phyloP scores from a whole-genome alignment of 2,113 vertebrate species.

The Syngnathus typhle region DNA sequence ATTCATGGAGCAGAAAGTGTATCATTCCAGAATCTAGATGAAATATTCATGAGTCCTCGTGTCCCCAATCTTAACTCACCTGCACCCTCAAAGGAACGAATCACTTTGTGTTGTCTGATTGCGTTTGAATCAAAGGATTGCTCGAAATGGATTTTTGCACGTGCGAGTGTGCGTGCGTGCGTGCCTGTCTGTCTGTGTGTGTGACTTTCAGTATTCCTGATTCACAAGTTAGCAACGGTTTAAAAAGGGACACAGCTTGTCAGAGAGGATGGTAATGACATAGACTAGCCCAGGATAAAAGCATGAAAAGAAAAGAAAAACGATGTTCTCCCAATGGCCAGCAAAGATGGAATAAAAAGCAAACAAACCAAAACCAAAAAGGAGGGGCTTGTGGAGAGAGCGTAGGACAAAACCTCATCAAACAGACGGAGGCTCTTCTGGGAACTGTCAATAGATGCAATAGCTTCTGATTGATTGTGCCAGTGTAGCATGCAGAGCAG shows the following conservation, averaged over 20 bases:
- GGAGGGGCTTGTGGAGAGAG: constrained; percentile 3
- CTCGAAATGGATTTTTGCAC: constrained; percentile 7
- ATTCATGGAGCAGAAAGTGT: constrained; percentile 65
- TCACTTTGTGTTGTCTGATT: constrained; percentile 54
- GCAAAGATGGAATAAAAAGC: constrained; percentile 11
- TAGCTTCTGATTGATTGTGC: constrained; percentile 72
- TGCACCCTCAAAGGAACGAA: constrained; percentile 40
- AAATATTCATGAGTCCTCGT: constrained; percentile 64
- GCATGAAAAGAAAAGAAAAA: constrained; percentile 8
- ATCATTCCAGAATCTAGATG: constrained; percentile 44
- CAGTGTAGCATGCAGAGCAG: constrained; percentile 47
- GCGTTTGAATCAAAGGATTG: constrained; percentile 51
- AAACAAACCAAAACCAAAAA: neutral
- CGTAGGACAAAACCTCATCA: constrained; percentile 41
- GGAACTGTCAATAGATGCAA: constrained; percentile 67
- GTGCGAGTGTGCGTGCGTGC: neutral
- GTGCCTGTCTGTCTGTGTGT: no score
- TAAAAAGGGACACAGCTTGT: constrained; percentile 13
- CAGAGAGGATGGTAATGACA: constrained; percentile 13
- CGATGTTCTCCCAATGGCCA: constrained; percentile 32
- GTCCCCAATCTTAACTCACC: constrained; percentile 11
- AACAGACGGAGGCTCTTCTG: constrained; percentile 53
- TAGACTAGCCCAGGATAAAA: constrained; percentile 19
- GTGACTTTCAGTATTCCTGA: constrained; percentile 21
- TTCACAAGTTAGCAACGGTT: constrained; percentile 23